phyloP scores from a whole-genome alignment of 1,140 invertebrate species.

The Tribolium castaneum region DNA sequence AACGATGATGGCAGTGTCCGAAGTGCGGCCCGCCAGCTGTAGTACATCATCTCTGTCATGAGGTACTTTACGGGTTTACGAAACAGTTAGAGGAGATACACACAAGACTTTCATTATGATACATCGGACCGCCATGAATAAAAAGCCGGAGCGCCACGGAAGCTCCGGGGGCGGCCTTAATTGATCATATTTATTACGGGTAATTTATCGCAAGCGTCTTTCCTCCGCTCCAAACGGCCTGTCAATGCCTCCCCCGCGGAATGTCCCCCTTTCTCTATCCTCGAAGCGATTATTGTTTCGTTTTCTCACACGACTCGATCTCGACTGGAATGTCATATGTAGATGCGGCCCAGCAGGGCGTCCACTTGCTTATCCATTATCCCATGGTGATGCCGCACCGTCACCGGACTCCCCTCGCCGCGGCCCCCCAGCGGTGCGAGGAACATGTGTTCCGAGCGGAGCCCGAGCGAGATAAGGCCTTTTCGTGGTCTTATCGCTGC shows the following conservation, averaged over 20 bases:
- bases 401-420: constrained; percentile 17
- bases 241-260: not conserved
- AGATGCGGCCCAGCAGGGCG: constrained; percentile 38
- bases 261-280: constrained; percentile 1
- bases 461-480: constrained; percentile 24
- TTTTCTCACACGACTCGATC: constrained; percentile 38
- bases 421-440: constrained; percentile 24
- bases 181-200: constrained; percentile 29
- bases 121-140: constrained; percentile 15
- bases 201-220: constrained; percentile 13
- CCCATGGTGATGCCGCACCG: constrained; percentile 41
- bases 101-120: constrained; percentile 20
- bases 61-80: constrained; percentile 34
- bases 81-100: constrained; percentile 16
- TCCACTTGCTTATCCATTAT: constrained; percentile 41
- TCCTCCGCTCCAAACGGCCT: not conserved
- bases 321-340: constrained; percentile 40
- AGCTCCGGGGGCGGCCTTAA: constrained; percentile 31
- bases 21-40: constrained; percentile 31
- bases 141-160: constrained; percentile 26
- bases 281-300: constrained; percentile 37
- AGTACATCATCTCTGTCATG: constrained; percentile 33
- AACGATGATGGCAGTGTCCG: constrained; percentile 34
- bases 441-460: constrained; percentile 28
- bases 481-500: constrained; percentile 28